A percentile compares a stretch with the other conserved stretches of the same genome.
These are phyloP conservation scores for Chrosomus eos DNA, from an alignment of 2,797 vertebrate genomes.

Conservation along the genomic window DNA sequence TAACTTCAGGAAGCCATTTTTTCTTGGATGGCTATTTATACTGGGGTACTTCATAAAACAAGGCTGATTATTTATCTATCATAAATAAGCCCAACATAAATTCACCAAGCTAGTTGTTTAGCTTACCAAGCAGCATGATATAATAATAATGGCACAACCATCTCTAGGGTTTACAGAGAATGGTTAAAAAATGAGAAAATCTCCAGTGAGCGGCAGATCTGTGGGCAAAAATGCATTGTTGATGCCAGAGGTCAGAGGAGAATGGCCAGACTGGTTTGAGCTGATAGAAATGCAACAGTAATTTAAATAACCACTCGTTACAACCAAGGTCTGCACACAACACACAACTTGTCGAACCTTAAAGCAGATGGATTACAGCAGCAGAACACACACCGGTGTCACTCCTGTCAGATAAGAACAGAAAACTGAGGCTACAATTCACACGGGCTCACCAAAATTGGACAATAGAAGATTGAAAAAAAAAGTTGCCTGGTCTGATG, in stretches of 20 bases:
- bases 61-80: not conserved
- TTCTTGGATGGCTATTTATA: not conserved
- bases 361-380: not conserved
- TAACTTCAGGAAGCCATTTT: not conserved
- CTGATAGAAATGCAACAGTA: constrained; percentile 31
- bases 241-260: constrained; percentile 54
- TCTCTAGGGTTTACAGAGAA: not conserved
- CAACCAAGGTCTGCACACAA: not conserved
- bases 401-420: not conserved
- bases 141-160: not conserved
- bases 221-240: constrained; percentile 49
- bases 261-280: constrained; percentile 38
- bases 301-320: not conserved
- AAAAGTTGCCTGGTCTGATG: too few relatives aligned
- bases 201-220: constrained; percentile 45
- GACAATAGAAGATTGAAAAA: too few relatives aligned
- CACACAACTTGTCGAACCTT: not conserved
- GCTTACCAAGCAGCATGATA: not conserved
- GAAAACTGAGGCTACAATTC: too few relatives aligned
- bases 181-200: not conserved
- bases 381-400: not conserved
- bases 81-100: not conserved
- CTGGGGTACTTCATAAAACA: not conserved
- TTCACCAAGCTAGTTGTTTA: not conserved
- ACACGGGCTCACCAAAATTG: too few relatives aligned